Percentiles rank a stretch among this genome's conserved stretches.
Conservation (phyloP, 1,140 invertebrate species). For the Eriocheir sinensis region DNA sequence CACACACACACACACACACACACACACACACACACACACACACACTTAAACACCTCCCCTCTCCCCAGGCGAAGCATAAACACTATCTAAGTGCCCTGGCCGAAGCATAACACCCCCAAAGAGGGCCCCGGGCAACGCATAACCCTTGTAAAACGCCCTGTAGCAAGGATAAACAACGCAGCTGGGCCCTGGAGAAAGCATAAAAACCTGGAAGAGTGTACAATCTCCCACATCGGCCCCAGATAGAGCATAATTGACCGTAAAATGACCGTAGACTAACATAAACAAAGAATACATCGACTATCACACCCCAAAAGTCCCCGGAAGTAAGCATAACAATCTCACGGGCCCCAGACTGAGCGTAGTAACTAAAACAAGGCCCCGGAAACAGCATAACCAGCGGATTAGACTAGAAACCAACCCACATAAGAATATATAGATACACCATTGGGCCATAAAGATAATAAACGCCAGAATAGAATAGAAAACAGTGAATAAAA, state of each 20-base stretch:
- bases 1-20: not conserved
- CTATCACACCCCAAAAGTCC: not conserved
- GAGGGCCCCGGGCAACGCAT: constrained; percentile 3
- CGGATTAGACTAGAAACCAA: too few species aligned
- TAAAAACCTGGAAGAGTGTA: not conserved
- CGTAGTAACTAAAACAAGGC: not conserved
- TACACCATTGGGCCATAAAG: too few species aligned
- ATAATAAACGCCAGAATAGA: too few species aligned
- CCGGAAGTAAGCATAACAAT: not conserved
- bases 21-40: constrained; percentile 59
- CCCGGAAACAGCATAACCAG: not conserved
- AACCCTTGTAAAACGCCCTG: not conserved
- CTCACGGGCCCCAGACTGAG: not conserved
- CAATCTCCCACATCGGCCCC: not conserved
- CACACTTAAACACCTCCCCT: not conserved
- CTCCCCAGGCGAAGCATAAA: not conserved
- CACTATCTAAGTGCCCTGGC: not conserved
- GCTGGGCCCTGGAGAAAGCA: not conserved
- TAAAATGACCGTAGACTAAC: not conserved
- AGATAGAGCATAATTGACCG: not conserved
- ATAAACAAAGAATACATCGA: not conserved
- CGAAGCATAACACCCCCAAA: constrained; percentile 8
- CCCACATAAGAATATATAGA: too few species aligned
- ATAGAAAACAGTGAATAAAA: too few species aligned
- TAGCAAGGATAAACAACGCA: not conserved